Evolutionary conservation across 2,113 vertebrate genomes (phyloP).

Genomic region (Montifringilla adamsi): DNA sequence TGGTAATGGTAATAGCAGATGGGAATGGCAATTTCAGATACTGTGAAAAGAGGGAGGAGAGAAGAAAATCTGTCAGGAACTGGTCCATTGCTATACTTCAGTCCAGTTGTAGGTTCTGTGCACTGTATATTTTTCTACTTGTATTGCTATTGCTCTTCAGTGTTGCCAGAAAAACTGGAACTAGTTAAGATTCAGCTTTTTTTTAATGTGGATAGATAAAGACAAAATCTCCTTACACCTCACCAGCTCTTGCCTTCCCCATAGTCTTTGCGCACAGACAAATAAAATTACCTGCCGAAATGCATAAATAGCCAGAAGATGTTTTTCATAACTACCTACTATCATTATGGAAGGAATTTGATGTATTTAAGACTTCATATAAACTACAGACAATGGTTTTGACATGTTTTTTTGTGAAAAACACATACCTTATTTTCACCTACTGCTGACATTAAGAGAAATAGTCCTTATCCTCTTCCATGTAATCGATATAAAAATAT

Average conservation of each 20-base stretch:
- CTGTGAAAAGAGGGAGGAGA: not conserved
- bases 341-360: not conserved
- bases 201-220: not conserved
- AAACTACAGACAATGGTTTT: not conserved
- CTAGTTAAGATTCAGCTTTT: not conserved
- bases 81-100: not conserved
- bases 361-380: not conserved
- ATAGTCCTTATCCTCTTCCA: not conserved
- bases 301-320: not conserved
- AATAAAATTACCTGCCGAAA: not conserved
- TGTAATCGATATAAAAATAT: slow-evolving; percentile 7
- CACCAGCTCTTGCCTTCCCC: not conserved
- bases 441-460: not conserved
- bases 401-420: not conserved
- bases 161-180: not conserved
- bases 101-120: not conserved
- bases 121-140: not conserved
- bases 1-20: not conserved
- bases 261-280: not conserved
- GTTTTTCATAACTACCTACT: not conserved
- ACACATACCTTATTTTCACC: not conserved
- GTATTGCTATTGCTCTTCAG: not conserved
- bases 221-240: not conserved
- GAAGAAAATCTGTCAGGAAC: not conserved
- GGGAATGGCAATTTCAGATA: not conserved